phyloP scores from a whole-genome alignment of 2,888 invertebrate genomes.

The Lumbricus terrestris region DNA sequence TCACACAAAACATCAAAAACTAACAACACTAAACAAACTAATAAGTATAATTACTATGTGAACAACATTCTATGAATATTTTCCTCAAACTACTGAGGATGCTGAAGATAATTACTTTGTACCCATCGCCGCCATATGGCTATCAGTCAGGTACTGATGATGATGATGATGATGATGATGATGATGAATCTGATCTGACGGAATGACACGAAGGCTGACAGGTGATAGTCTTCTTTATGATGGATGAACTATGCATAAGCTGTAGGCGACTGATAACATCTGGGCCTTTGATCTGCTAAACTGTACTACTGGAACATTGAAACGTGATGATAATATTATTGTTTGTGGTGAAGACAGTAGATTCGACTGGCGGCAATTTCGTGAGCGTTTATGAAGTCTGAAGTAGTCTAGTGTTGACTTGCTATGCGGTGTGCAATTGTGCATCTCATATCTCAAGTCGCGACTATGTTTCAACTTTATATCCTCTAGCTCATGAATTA shows the following conservation, averaged over 20 bases:
- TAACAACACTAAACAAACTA: too few species aligned
- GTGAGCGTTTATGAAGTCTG: not conserved
- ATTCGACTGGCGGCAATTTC: not conserved
- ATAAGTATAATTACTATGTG: too few species aligned
- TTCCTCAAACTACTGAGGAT: too few species aligned
- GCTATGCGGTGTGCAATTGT: too few species aligned
- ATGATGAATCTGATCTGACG: not conserved
- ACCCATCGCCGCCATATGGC: too few species aligned
- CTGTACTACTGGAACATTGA: not conserved
- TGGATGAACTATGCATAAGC: not conserved
- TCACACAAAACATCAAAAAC: too few species aligned
- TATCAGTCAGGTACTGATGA: not conserved
- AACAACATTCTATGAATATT: too few species aligned
- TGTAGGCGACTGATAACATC: not conserved
- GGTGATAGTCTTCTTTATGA: not conserved
- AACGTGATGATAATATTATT: not conserved
- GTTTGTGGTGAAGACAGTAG: not conserved
- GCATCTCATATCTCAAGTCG: too few species aligned
- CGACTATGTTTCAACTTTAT: slow-evolving; percentile 74
- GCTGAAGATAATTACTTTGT: too few species aligned
- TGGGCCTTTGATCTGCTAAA: not conserved
- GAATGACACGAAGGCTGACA: not conserved
- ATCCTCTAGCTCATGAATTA: slow-evolving; percentile 71
- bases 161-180: not conserved
- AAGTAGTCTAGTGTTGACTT: not conserved